Base-by-base conservation (phyloP, 1,140 invertebrate genomes). In the Zaprionus vittiger region DNA sequence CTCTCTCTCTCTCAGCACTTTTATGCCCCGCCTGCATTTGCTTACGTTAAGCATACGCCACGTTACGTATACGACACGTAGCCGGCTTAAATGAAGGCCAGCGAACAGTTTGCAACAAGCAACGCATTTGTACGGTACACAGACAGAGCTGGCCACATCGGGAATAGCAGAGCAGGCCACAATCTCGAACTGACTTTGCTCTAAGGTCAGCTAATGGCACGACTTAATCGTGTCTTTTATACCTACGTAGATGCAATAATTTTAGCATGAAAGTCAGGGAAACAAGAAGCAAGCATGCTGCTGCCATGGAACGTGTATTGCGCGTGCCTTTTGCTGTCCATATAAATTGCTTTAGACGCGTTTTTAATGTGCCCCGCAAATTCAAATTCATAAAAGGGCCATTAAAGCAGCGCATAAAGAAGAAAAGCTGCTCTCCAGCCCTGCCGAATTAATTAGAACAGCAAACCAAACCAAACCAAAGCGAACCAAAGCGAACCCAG, bases 1-100 rank as follows among this genome's bases (percentile, higher is more conserved):
- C 2, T 44, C 9, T 22, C 52, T 64, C 47, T 66, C 67, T 56
- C 17, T 11, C 12, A 4, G 5, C 49, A 37, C 59, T 73, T 63
- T 63, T 78, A 87, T 87, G 83, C 83, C 83, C 83, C 83, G 83
- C 83, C 83, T 89, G 83, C 78, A 38, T 31, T 71, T 41, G 14
- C 57, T 73, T 83, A 89, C 83, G 83, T 81, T 49, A 60, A 72
- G 75, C 61, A 61, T 83, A 24, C 47, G 41, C 47, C 1, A 59
- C 60, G 34, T 83, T 54, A 63, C 65, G 61, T 71, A 78, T 78
- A 83, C 63, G 83, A 52, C 61, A 24, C n/a, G 71, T 70, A 54
- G 69, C 28, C 44, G 38, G 57, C 54, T 3, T 12, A 55, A 17
- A 38, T 12, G 54, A 63, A 66, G 63, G 68, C 68, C 56, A 38